Evolutionary conservation across 2,797 vertebrate genomes (phyloP), one percentile per base, ranked within the genome.

Genomic region (Squalus acanthias): DNA sequence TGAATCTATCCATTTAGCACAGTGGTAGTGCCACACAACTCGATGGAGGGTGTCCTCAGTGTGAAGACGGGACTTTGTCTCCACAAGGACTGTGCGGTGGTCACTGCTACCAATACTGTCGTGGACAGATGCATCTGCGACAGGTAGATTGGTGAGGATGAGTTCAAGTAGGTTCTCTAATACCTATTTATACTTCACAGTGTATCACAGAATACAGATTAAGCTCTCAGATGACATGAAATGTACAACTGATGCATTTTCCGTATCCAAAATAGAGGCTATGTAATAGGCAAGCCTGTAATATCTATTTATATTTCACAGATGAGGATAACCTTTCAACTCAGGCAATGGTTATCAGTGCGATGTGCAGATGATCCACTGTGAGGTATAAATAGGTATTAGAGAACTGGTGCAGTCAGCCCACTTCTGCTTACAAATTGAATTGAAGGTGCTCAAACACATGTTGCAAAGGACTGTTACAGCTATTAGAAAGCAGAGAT

Each of bases 291-390:
- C 13, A n/a, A 95, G 53, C 24, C 46, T 95, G 70, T 76, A 76
- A 95, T 76, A 33, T 7, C 70, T 95, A 95, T 95, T 76, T 76
- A 95, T 95, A 57, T 60, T 72, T 76, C 50, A 76, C 50, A 76
- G 70, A n/a, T 95, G 94, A 95, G 50, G 53, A 60, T 76, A 95
- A 95, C 70, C 50, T 95, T 76, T 57, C 57, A 57, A 74, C 70
- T 74, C 50, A 50, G 29, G 50, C 50, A 95, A 53, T 9, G 29
- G 69, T 57, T 95, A 26, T 95, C 24, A 39, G 1, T 94, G 63
- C 8, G 65, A 72, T 95, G 50, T 22, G 29, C 15, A 57, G 13
- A 9, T n/a, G 22, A 50, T 95, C 8, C 67, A 69, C 22, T 57
- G 60, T 92, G 33, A 5, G 57, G 17, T 13, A 67, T 93, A 67